These are phyloP conservation scores for Thomomys bottae DNA, from an alignment of 2,113 vertebrate genomes.

Conservation along the genomic window DNA sequence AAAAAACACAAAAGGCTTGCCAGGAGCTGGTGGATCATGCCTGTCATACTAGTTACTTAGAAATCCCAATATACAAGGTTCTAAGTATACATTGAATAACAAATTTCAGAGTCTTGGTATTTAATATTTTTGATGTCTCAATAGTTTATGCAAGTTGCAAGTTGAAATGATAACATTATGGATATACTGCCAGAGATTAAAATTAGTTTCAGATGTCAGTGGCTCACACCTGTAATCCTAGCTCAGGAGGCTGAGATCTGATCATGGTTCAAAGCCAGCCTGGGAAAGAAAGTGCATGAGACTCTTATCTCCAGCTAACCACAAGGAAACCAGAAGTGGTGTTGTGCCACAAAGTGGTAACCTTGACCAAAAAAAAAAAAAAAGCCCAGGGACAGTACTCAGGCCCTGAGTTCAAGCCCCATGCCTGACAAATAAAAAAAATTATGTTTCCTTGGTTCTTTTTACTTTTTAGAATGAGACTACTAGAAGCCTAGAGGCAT, in stretches of 20 bases:
- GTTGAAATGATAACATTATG: slow-evolving; percentile 36
- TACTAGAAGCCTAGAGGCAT: too few relatives aligned
- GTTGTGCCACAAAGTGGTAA: too few relatives aligned
- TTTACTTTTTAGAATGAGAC: slow-evolving; percentile 34
- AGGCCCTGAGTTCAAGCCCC: too few relatives aligned
- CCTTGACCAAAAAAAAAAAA: too few relatives aligned
- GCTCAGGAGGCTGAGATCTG: too few relatives aligned
- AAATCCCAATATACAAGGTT: background rate
- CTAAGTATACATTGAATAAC: background rate
- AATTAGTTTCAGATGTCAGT: slow-evolving; percentile 5
- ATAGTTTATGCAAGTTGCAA: slow-evolving; percentile 12
- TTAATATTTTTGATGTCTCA: background rate
- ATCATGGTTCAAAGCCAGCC: too few relatives aligned
- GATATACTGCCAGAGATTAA: background rate
- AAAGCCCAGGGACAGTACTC: too few relatives aligned
- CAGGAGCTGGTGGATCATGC: background rate
- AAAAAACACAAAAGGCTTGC: background rate
- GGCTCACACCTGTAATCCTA: background rate
- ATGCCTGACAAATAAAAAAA: background rate
- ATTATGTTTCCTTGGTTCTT: background rate
- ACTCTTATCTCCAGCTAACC: too few relatives aligned
- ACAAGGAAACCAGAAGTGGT: too few relatives aligned
- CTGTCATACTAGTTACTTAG: too few relatives aligned
- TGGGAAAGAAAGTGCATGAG: too few relatives aligned
- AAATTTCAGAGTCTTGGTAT: background rate